Base-by-base conservation (phyloP, 2,797 vertebrate species). In the Mormyrus hasselquistii region DNA sequence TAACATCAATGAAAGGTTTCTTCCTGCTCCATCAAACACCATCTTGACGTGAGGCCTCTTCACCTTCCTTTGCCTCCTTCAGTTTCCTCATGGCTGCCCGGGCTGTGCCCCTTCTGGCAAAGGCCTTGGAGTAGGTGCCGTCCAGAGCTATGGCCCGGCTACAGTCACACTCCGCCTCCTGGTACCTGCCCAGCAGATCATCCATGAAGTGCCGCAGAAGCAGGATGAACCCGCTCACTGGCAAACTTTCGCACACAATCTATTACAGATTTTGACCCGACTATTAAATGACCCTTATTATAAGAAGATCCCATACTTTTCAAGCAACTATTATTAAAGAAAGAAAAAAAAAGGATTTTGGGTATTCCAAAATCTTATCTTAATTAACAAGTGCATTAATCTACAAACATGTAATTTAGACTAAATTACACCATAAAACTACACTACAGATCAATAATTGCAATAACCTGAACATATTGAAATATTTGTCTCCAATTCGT, bases 101-200 rank as follows among this genome's bases (percentile, higher is more conserved):
- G 79, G 99, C 98, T 19, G 97, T 97, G 89, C 96, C 98, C 88
- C 98, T 96, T 91, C 99, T 96, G 85, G 98, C 98, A 85, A 98
- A 98, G 9, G 98, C 99, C 95, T 99, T 99, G 59, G 95, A 96
- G 92, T 99, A 99, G 0, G 97, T 96, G 2, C 90, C 88, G 93
- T 99, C 99, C 89, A 99, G 94, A 57, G 91, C 92, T 59, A 99
- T 94, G 86, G 99, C 98, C 89, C 91, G 94, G 8, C 95, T 96
- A 92, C 99, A 99, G 93, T 99, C 99, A 85, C 96, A 93, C 93
- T 99, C 98, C 25, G 98, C 98, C 91, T 99, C 97, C 88, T 94
- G 90, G 50, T 95, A 99, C 92, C 99, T 99, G 90, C 91, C 85
- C 62, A 69, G 25, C 44, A 50, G 29, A 65, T 12, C 55, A 69